Evolutionary conservation across 1,140 invertebrate species (phyloP), one percentile per base, ranked within the genome.

Genomic region (Pissodes strobi): DNA sequence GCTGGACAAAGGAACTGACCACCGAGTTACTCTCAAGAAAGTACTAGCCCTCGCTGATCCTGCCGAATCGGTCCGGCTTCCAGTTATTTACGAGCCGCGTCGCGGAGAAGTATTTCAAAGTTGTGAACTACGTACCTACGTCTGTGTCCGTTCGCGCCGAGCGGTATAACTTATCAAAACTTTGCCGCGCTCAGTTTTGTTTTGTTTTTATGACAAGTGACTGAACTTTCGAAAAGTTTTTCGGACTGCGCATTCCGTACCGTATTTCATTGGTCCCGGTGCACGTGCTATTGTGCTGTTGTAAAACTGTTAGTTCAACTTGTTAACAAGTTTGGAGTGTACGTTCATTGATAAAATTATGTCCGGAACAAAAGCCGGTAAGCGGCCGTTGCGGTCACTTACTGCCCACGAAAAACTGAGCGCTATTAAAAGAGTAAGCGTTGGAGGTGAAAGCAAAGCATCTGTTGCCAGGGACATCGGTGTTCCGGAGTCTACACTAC

Each of bases 371-470:
- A 77, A 74, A 68, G 64, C 69, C 67, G 87, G 87, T 39, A 91
- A 90, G 77, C 85, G 89, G 12, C 88, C 88, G 0, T 74, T 89
- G 71, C 82, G 88, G 38, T 84, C 88, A 53, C 78, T 91, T 17
- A 88, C 87, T 5, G 86, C 89, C 0, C 82, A 84, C 17, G 89
- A 91, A 70, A 93, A 93, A 76, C 83, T 93, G 56, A 85, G 87
- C 23, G 90, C 90, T 2, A 91, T 93, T 38, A 83, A 87, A 62
- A 80, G 90, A 19, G 90, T 93, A 0, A 89, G 90, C 78, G 86
- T 88, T 69, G 90, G 90, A 27, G 90, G 90, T 34, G 89, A 91
- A 73, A 90, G 88, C 9, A 92, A 93, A 69, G 90, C 90, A 0
- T 90, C 90, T 0, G 90, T 93, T 0, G 90, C 90, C 0, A 78